Base-by-base conservation (phyloP, 1,140 invertebrate genomes). In the Drosophila murphyi region DNA sequence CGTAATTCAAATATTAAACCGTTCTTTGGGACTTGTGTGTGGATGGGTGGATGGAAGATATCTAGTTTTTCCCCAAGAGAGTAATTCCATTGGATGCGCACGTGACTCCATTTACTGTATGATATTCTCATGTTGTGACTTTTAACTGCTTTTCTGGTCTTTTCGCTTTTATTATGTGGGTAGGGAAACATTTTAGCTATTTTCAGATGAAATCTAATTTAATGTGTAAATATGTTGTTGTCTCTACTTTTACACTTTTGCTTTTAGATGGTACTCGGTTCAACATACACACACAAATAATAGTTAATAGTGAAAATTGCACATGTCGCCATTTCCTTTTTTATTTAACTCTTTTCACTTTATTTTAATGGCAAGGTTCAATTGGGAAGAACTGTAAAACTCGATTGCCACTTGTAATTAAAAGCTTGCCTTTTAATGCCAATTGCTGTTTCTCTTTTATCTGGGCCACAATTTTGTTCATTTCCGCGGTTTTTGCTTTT, bases 351-450 rank as follows among this genome's bases (percentile, higher is more conserved):
- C 29, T n/a, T 31, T 54, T 35, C 41, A 2, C 54, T 70, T 45
- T 61, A 12, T 65, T 67, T 47, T 57, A 32, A 10, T 37, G 20
- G 37, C 8, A 10, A 32, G 48, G 48, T 39, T 47, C 28, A 41
- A 4, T 34, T 7, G 63, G 31, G 28, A 45, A 69, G 51, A 45
- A 71, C 37, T 57, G 28, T 52, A 59, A 71, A 71, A 68, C 64
- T 70, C 75, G 82, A 87, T 87, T 87, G 82, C 63, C 79, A 79
- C 57, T 86, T 82, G 82, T 78, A 86, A 86, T 86, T 86, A 86
- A 87, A 62, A 61, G 72, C 61, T 88, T 70, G 64, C 76, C 65
- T 64, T 73, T 82, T 71, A 79, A 76, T 87, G 67, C 48, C 75
- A 76, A 70, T 82, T 65, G 68, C 48, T 57, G 68, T 59, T 59